phyloP scores from a whole-genome alignment of 2,113 vertebrate species.

The Dryoscopus gambensis region DNA sequence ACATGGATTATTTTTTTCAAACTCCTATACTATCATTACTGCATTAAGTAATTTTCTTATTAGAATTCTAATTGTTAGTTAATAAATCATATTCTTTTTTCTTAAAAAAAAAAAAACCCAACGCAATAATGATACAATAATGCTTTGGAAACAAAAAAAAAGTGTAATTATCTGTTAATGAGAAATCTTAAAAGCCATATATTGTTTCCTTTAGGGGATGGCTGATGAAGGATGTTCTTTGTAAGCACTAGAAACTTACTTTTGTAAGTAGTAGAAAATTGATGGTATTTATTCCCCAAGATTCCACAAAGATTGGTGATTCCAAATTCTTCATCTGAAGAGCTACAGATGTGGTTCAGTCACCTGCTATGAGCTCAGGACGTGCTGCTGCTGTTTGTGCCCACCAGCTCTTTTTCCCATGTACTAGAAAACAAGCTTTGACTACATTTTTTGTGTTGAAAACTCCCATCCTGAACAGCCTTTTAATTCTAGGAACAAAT shows the following conservation, averaged over 20 bases:
- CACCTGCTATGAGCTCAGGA: neutral
- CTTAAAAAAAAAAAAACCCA: neutral
- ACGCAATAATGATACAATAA: neutral
- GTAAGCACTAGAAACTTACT: neutral
- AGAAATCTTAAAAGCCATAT: neutral
- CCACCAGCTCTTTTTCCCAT: neutral
- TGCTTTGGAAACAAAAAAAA: neutral
- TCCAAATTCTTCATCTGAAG: neutral
- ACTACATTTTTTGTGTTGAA: neutral
- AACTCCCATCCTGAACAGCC: neutral
- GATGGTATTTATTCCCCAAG: neutral
- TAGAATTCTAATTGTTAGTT: neutral
- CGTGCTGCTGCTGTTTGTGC: neutral
- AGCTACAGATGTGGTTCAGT: neutral
- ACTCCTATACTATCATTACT: neutral
- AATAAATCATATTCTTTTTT: neutral
- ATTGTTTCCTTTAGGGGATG: neutral
- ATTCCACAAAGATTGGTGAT: neutral
- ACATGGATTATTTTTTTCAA: neutral
- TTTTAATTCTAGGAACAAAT: neutral
- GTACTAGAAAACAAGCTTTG: neutral
- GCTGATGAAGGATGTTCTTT: neutral
- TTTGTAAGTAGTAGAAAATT: slow-evolving; percentile 13
- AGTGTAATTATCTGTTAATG: neutral
- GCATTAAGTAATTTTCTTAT: neutral